A percentile compares a stretch with the other conserved stretches of the same genome.
phyloP scores from a whole-genome alignment of 2,797 vertebrate species.

The Pempheris klunzingeri region DNA sequence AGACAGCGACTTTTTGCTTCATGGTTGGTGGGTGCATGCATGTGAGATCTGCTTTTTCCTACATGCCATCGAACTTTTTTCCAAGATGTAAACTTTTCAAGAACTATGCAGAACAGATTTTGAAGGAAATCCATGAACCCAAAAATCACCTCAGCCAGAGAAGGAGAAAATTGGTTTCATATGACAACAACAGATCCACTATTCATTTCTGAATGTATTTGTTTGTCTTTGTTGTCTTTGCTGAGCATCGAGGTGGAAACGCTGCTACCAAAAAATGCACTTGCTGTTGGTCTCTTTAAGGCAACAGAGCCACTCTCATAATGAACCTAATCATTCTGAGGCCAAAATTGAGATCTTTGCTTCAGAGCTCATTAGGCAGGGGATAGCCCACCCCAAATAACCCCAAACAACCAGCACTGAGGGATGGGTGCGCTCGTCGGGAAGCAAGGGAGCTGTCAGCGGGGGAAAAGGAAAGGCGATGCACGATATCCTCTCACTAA shows the following conservation, averaged over 20 bases:
- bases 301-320: slow-evolving; percentile 52
- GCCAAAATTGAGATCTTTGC: slow-evolving; percentile 69
- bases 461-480: slow-evolving; percentile 41
- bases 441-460: slow-evolving; percentile 48
- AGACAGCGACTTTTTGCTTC: slow-evolving; percentile 41
- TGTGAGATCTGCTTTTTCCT: slow-evolving; percentile 14
- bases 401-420: slow-evolving; percentile 63
- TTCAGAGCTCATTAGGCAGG: slow-evolving; percentile 77
- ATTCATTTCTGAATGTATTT: slow-evolving; percentile 24
- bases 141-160: slow-evolving; percentile 44
- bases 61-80: slow-evolving; percentile 28
- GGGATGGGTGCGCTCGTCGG: slow-evolving; percentile 37
- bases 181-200: slow-evolving; percentile 39
- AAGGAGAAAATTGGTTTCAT: slow-evolving; percentile 58
- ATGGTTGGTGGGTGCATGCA: slow-evolving; percentile 10
- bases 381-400: slow-evolving; percentile 57
- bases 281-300: slow-evolving; percentile 22
- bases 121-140: slow-evolving; percentile 47
- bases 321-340: slow-evolving; percentile 72
- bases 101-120: slow-evolving; percentile 36
- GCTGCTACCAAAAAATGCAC: slow-evolving; percentile 1
- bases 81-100: slow-evolving; percentile 55
- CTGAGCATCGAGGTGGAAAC: slow-evolving; percentile 44
- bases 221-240: slow-evolving; percentile 42
- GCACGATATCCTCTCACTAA: slow-evolving; percentile 69